Evolutionary conservation across 2,888 invertebrate genomes (phyloP).

Genomic region (Biston betularia): DNA sequence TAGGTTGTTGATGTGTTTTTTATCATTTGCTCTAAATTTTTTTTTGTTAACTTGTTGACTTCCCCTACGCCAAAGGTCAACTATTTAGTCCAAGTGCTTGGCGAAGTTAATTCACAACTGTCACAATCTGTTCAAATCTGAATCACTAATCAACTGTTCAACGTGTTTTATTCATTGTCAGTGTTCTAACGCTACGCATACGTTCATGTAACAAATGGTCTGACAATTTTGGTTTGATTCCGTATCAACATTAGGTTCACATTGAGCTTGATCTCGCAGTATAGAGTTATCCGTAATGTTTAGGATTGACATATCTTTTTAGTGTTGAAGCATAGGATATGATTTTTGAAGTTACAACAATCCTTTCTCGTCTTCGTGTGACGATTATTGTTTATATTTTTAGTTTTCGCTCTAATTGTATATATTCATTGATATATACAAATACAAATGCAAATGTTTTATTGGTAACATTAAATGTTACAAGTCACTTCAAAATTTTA

Average conservation of each 20-base stretch:
- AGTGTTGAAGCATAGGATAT: no score
- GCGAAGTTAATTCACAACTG: neutral
- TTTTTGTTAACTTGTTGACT: neutral
- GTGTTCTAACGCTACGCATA: conserved; percentile 36
- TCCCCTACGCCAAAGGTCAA: neutral
- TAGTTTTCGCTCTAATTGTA: no score
- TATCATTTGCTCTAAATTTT: neutral
- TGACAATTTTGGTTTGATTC: conserved; percentile 20
- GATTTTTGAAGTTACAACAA: no score
- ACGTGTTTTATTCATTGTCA: conserved; percentile 33
- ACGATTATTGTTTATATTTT: no score
- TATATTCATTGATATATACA: no score
- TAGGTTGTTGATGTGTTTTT: neutral
- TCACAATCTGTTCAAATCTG: conserved; percentile 3
- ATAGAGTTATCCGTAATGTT: neutral
- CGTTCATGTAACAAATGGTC: conserved; percentile 30
- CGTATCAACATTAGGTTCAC: conserved; percentile 14
- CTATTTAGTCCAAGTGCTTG: neutral
- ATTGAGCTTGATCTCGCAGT: conserved; percentile 4
- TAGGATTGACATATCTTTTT: neutral
- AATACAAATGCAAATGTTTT: no score
- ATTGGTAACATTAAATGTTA: no score
- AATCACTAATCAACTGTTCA: conserved; percentile 22
- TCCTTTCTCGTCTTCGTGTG: no score
- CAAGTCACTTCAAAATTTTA: no score